phyloP scores from a whole-genome alignment of 2,797 vertebrate genomes.

The Neopelma chrysocephalum region DNA sequence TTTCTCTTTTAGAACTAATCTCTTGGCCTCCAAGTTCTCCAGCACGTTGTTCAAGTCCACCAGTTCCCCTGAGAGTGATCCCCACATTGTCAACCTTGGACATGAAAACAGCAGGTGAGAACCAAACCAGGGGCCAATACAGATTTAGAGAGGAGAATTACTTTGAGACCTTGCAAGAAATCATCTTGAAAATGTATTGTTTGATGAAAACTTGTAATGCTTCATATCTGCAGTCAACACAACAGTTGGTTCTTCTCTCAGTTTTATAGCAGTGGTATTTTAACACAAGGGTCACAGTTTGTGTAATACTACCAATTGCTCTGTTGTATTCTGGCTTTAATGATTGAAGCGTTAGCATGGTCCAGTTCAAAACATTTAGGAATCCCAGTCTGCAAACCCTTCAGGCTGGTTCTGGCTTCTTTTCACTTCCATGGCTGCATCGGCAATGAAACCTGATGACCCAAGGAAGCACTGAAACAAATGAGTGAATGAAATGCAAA shows the following conservation, averaged over 20 bases:
- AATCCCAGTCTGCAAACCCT: not conserved
- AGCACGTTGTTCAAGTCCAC: slow-evolving; percentile 81
- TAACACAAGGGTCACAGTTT: not conserved
- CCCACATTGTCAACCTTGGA: slow-evolving; percentile 92
- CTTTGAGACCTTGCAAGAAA: not conserved
- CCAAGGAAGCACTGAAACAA: not conserved
- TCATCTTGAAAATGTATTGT: not conserved
- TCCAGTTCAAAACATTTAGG: not conserved
- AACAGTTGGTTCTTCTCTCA: not conserved
- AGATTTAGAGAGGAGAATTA: not conserved
- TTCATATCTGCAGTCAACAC: not conserved
- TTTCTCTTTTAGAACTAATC: slow-evolving; percentile 71
- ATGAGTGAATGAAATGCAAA: not conserved
- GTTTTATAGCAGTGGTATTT: not conserved
- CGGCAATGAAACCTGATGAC: not conserved
- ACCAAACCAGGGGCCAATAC: rapidly evolving
- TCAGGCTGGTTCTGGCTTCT: not conserved
- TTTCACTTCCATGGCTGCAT: not conserved
- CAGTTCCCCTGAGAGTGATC: slow-evolving; percentile 86
- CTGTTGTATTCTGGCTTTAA: not conserved
- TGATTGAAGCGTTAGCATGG: not conserved
- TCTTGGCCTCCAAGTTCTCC: slow-evolving; percentile 83
- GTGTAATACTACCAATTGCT: not conserved
- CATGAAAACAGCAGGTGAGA: slow-evolving; percentile 93
- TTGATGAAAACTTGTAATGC: not conserved